Evolutionary conservation across 2,888 invertebrate genomes (phyloP).

Genomic region (Spisula solida): DNA sequence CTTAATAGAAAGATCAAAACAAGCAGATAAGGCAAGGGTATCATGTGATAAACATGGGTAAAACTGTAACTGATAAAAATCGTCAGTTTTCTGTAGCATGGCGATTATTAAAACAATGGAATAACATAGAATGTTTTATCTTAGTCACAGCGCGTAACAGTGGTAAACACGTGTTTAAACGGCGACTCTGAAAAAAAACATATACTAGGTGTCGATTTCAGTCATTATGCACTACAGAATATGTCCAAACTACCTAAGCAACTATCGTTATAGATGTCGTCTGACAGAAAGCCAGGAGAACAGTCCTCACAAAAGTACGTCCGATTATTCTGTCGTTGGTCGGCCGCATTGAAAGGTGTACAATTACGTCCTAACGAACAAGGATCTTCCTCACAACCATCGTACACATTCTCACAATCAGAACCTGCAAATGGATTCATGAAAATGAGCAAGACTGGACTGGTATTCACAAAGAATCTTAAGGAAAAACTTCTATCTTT

Average conservation of each 20-base stretch:
- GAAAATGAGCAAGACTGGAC: not conserved
- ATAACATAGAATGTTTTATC: not conserved
- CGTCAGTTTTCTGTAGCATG: not conserved
- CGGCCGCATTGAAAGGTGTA: not conserved
- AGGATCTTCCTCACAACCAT: conserved; percentile 33
- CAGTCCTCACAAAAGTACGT: conserved; percentile 19
- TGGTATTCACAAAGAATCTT: too few species aligned
- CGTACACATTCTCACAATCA: conserved; percentile 36
- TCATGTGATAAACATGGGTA: not conserved
- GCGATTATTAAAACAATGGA: not conserved
- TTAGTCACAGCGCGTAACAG: too few species aligned
- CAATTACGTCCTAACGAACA: conserved; percentile 35
- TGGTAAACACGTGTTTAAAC: too few species aligned
- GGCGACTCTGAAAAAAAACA: too few species aligned
- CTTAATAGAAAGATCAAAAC: not conserved
- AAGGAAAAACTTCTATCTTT: too few species aligned
- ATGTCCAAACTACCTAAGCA: not conserved
- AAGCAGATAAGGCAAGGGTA: not conserved
- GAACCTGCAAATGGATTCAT: not conserved
- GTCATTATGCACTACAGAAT: not conserved
- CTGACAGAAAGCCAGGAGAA: conserved; percentile 27
- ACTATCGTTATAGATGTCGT: not conserved
- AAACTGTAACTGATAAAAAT: not conserved
- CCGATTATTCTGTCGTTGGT: not conserved
- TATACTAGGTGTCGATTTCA: too few species aligned